phyloP scores from a whole-genome alignment of 1,140 invertebrate genomes.

The Littorina saxatilis region DNA sequence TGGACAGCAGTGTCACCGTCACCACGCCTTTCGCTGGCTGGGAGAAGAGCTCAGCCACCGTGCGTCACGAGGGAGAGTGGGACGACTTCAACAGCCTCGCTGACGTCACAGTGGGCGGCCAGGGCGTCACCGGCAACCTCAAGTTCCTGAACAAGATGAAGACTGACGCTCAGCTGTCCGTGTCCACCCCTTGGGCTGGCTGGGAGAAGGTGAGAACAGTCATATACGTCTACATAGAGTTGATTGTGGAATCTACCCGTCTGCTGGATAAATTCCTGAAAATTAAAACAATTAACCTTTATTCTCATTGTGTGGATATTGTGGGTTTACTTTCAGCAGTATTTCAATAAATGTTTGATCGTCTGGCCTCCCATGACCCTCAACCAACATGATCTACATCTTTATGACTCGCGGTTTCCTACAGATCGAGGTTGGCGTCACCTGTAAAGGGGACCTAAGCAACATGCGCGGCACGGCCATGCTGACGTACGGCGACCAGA shows the following conservation, averaged over 20 bases:
- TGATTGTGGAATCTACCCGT: too few relatives aligned
- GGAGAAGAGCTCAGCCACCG: conserved; percentile 22
- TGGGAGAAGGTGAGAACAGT: conserved; percentile 8
- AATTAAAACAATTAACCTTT: too few relatives aligned
- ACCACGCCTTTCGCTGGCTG: conserved; percentile 31
- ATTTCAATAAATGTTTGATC: too few relatives aligned
- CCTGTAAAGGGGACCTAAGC: conserved; percentile 28
- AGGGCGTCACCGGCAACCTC: conserved; percentile 4
- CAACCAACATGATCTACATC: too few relatives aligned
- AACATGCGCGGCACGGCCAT: conserved; percentile 21
- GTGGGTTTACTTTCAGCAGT: too few relatives aligned
- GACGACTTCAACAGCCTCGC: conserved; percentile 32
- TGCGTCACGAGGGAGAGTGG: conserved; percentile 32
- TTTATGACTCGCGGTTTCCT: too few relatives aligned
- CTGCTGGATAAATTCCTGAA: too few relatives aligned
- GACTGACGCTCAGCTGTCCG: conserved; percentile 19
- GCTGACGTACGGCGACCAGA: conserved; percentile 1
- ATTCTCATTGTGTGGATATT: too few relatives aligned
- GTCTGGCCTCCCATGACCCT: too few relatives aligned
- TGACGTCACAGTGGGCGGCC: conserved; percentile 27
- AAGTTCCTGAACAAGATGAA: conserved; percentile 27
- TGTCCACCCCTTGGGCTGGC: conserved; percentile 1
- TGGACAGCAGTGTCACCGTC: conserved; percentile 35
- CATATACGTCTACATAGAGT: too few relatives aligned
- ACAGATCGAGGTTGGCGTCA: conserved; percentile 24